These are phyloP conservation scores for Dipodomys ordii DNA, from an alignment of 2,113 vertebrate species.

Conservation along the genomic window DNA sequence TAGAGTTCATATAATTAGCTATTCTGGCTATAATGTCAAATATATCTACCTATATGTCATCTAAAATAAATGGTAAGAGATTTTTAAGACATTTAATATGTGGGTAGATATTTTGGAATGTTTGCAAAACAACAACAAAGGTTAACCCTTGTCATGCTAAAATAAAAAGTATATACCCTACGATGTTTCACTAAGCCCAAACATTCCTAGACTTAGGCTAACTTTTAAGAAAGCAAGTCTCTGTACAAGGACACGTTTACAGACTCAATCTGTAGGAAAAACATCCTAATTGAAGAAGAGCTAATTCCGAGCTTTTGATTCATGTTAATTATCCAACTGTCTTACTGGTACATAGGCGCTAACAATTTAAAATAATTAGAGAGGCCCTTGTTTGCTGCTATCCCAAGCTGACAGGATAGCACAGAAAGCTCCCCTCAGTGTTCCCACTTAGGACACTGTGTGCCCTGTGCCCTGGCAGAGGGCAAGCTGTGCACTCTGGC, in stretches of 20 bases:
- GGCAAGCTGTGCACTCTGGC: too few relatives aligned
- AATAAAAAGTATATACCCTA: background rate
- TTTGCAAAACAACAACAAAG: constrained; percentile 42
- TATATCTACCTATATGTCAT: background rate
- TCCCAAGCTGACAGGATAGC: too few relatives aligned
- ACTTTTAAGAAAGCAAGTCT: background rate
- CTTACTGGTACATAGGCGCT: background rate
- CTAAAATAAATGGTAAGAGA: background rate
- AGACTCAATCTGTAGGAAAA: background rate
- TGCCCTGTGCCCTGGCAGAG: too few relatives aligned
- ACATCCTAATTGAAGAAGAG: background rate
- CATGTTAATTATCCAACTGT: background rate
- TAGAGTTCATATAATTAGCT: background rate
- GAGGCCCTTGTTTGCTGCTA: too few relatives aligned
- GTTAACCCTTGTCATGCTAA: background rate
- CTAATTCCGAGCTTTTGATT: background rate
- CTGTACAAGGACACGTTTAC: background rate
- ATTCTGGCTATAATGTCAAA: background rate
- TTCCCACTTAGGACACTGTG: too few relatives aligned
- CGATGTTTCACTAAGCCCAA: background rate
- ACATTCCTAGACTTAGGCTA: background rate
- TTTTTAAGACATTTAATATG: background rate
- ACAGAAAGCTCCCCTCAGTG: too few relatives aligned
- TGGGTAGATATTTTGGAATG: background rate
- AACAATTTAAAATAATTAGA: background rate